Evolutionary conservation across 1,140 invertebrate species (phyloP), one percentile per base, ranked within the genome.

Genomic region (Penaeus vannamei): DNA sequence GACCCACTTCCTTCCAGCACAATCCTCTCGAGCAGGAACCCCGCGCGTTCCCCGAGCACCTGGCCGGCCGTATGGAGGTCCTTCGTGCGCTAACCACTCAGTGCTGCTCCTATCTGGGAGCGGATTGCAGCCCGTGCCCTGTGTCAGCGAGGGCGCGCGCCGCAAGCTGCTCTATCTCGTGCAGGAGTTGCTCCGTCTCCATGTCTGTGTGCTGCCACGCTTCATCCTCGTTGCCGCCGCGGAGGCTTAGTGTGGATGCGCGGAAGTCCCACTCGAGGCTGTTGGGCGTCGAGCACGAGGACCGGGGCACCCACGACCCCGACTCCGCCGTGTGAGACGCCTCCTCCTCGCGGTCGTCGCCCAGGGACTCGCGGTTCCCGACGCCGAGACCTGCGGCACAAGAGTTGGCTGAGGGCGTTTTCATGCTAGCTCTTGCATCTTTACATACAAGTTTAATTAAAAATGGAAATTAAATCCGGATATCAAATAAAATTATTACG

Each of bases 251-350:
- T 2, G 87, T 88, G 2, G 87, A 88, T 20, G 87, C 87, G 46
- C 87, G 46, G 87, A 88, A 88, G 69, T 88, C 87, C 87, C 87
- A 88, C 87, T 88, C 87, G 59, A 88, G 87, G 81, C 87, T 88
- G 81, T 88, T 88, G 64, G 87, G 87, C 23, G 87, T 88, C n/a
- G 87, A 88, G 81, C 81, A 88, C 46, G 81, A 60, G 2, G 87
- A 88, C 8, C 87, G 62, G 19, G 81, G 80, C 64, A 88, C 81
- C 87, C 87, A 88, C 66, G 81, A 84, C 22, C 69, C 84, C 0
- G 87, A 88, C 29, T 88, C 87, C 1, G 87, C 87, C 61, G 87
- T 88, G 79, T 88, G 87, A 4, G 87, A 88, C 1, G 46, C 69
- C 29, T 77, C 87, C 59, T 82, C 80, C 23, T 66, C 69, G 53